Evolutionary conservation across 2,888 invertebrate species (phyloP), one percentile per base, ranked within the genome.

Genomic region (Eledone cirrhosa): DNA sequence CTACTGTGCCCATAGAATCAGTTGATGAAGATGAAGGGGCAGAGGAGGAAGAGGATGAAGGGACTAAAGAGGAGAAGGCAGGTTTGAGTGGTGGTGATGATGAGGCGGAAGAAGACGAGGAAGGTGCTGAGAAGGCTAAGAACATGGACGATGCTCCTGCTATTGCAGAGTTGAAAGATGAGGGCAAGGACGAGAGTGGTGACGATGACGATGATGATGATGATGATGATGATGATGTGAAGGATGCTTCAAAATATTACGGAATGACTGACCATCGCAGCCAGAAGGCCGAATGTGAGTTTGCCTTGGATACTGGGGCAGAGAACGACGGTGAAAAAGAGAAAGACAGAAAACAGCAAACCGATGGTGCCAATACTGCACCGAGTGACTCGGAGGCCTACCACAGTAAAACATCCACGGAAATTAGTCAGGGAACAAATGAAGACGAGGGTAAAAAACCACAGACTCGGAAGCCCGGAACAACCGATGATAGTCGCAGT

Each of bases 311-410:
- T 33, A 82, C 83, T 22, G 82, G 94, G 47, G 94, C 92, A 83
- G 94, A 92, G 88, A 93, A 91, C 13, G 93, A 93, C 91, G 19
- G 81, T 75, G 81, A 82, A 47, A 80, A 82, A 27, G 82, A 80
- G n/a, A 85, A 86, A 59, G 81, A 79, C 29, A 63, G 81, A 47
- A 83, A 86, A 79, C 81, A 72, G 19, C 72, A 33, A 14, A 19
- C 33, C 13, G 88, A 88, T 14, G 86, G 88, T 48, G 91, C 91
- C 29, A 90, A 92, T 48, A 89, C 92, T 33, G 92, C 92, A 86
- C 91, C 92, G 82, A 92, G 92, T 84, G 84, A 87, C 59, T 84
- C 85, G n/a, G 86, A 88, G 78, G 91, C 91, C 78, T 90, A 90
- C 76, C 86, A 89, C 82, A 90, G 90, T 47, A 85, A 87, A 41